Percentiles rank a stretch among this genome's conserved stretches.
Conservation (phyloP, 2,888 invertebrate genomes). For the Torymus aiolomorphi region DNA sequence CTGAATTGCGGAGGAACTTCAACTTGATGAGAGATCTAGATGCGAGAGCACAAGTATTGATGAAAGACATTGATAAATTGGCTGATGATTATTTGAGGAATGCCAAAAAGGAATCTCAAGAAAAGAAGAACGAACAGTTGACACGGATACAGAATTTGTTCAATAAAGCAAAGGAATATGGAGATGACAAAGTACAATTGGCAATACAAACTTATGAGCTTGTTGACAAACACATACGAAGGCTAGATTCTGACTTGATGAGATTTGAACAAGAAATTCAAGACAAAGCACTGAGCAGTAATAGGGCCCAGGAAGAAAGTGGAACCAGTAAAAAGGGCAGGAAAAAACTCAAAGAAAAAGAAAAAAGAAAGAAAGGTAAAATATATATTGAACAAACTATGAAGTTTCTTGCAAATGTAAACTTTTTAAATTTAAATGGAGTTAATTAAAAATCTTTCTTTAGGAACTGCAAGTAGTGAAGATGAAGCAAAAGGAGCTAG, state of each 20-base stretch:
- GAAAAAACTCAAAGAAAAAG: conserved; percentile 83
- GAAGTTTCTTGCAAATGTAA: background rate
- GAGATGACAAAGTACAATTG: conserved; percentile 97
- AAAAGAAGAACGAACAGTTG: conserved; percentile 89
- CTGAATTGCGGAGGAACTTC: conserved; percentile 96
- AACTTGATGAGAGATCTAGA: conserved; percentile 97
- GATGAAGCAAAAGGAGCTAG: conserved; percentile 75
- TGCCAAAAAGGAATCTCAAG: conserved; percentile 83
- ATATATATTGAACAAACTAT: background rate
- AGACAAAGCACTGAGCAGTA: conserved; percentile 90
- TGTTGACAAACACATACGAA: conserved; percentile 97
- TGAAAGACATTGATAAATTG: conserved; percentile 93
- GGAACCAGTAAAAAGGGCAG: conserved; percentile 84
- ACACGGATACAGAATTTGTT: conserved; percentile 91
- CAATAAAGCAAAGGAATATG: conserved; percentile 95
- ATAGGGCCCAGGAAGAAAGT: conserved; percentile 82
- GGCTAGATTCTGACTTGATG: conserved; percentile 96
- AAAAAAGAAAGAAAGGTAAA: conserved; percentile 79
- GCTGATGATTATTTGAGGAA: conserved; percentile 88
- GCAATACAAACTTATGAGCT: conserved; percentile 99
- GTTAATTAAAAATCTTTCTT: background rate
- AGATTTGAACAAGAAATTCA: conserved; percentile 98
- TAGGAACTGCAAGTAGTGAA: conserved; percentile 72
- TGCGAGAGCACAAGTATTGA: conserved; percentile 90
- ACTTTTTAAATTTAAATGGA: background rate